phyloP scores from a whole-genome alignment of 2,797 vertebrate genomes.

The Fistularia commersonii region DNA sequence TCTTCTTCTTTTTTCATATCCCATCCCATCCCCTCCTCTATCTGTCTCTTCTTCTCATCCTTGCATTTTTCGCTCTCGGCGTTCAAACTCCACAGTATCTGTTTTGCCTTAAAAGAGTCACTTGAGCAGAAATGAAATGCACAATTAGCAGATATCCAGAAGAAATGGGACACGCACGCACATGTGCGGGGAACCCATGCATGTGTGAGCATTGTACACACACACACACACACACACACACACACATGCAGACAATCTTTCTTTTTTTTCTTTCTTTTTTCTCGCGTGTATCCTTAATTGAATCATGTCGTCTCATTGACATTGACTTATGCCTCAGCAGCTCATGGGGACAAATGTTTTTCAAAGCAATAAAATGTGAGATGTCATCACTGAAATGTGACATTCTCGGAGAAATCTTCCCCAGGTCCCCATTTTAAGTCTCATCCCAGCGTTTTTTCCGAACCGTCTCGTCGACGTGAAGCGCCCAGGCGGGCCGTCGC shows the following conservation, averaged over 20 bases:
- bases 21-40: conserved; percentile 1
- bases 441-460: too few relatives aligned
- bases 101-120: conserved; percentile 64
- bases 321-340: conserved; percentile 39
- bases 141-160: conserved; percentile 73
- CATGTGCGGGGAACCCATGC: conserved; percentile 47
- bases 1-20: too few relatives aligned
- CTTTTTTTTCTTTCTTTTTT: too few relatives aligned
- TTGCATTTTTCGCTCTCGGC: conserved; percentile 55
- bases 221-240: conserved; percentile 15
- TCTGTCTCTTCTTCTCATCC: conserved; percentile 29
- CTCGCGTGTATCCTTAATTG: conserved; percentile 47
- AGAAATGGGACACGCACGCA: conserved; percentile 59
- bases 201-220: conserved; percentile 48
- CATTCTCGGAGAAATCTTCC: background rate
- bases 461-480: too few relatives aligned
- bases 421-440: background rate
- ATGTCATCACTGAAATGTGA: conserved; percentile 7
- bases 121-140: conserved; percentile 72
- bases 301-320: conserved; percentile 50
- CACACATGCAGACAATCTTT: background rate
- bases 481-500: too few relatives aligned
- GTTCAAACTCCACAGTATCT: conserved; percentile 56
- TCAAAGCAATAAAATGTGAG: conserved; percentile 21
- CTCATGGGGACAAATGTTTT: conserved; percentile 35